Evolutionary conservation across 1,140 invertebrate genomes (phyloP).

Genomic region (Protaetia brevitarsis): DNA sequence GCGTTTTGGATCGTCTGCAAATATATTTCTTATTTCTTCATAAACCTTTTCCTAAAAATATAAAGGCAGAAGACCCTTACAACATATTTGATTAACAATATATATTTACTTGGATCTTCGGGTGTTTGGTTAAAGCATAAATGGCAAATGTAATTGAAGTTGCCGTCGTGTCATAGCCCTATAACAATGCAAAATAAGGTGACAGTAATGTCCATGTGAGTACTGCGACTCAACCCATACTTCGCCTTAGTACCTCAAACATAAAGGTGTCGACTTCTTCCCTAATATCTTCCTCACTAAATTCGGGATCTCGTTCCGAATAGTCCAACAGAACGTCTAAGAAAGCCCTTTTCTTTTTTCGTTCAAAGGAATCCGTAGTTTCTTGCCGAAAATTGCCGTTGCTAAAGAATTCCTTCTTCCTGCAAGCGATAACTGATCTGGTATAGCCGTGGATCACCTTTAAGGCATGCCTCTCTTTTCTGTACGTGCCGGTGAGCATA

Average conservation of each 20-base stretch:
- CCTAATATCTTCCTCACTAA: constrained; percentile 66
- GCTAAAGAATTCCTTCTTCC: not conserved
- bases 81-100: not conserved
- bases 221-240: not conserved
- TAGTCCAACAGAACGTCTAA: constrained; percentile 27
- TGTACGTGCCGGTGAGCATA: constrained; percentile 45
- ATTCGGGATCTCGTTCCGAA: constrained; percentile 32
- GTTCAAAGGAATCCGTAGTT: constrained; percentile 21
- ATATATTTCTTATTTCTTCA: not conserved
- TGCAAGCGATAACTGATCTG: constrained; percentile 52
- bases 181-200: constrained; percentile 23
- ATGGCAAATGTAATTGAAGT: constrained; percentile 58
- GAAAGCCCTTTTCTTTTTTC: constrained; percentile 24
- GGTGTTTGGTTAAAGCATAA: constrained; percentile 58
- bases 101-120: constrained; percentile 56
- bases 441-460: constrained; percentile 60
- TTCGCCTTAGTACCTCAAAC: constrained; percentile 61
- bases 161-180: constrained; percentile 71
- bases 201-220: no score
- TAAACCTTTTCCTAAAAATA: constrained; percentile 25
- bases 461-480: constrained; percentile 55
- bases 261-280: constrained; percentile 87
- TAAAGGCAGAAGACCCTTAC: not conserved
- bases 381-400: not conserved
- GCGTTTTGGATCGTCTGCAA: not conserved